Conservation (phyloP, 2,888 invertebrate genomes). For the Marronus borbonicus region DNA sequence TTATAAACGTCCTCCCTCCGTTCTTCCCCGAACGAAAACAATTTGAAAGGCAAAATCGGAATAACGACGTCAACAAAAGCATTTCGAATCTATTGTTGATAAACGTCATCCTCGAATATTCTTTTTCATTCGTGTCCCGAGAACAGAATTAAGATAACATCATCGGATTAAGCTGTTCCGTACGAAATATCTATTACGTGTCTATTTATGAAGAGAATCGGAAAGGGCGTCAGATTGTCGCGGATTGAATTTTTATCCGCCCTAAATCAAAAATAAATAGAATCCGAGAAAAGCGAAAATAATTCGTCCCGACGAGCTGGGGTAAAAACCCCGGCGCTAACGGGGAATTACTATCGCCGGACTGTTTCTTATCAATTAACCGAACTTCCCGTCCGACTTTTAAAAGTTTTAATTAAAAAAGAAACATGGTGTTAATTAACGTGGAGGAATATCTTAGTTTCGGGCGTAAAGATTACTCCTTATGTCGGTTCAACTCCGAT, state of each 20-base stretch:
- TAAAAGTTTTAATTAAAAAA: constrained; percentile 41
- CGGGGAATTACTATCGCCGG: constrained; percentile 10
- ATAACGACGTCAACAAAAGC: constrained; percentile 14
- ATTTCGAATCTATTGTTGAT: constrained; percentile 8
- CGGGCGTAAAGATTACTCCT: neutral
- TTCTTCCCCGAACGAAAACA: neutral
- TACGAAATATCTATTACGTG: too few relatives aligned
- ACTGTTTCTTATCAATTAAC: constrained; percentile 26
- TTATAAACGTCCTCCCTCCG: too few relatives aligned
- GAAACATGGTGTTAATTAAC: constrained; percentile 39
- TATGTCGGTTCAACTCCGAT: neutral
- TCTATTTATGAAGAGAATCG: too few relatives aligned
- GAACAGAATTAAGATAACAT: constrained; percentile 11
- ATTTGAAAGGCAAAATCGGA: constrained; percentile 23
- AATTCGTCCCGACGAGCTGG: too few relatives aligned
- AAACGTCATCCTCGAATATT: neutral
- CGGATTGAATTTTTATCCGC: too few relatives aligned
- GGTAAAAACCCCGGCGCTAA: too few relatives aligned
- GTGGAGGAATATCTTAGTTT: constrained; percentile 30
- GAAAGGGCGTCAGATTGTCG: too few relatives aligned
- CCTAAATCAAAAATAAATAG: too few relatives aligned
- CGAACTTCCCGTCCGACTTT: constrained; percentile 7
- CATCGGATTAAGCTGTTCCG: neutral
- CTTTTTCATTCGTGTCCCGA: neutral
- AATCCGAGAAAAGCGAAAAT: too few relatives aligned